Evolutionary conservation across 1,140 invertebrate genomes (phyloP).

Genomic region (Aphis craccivora): DNA sequence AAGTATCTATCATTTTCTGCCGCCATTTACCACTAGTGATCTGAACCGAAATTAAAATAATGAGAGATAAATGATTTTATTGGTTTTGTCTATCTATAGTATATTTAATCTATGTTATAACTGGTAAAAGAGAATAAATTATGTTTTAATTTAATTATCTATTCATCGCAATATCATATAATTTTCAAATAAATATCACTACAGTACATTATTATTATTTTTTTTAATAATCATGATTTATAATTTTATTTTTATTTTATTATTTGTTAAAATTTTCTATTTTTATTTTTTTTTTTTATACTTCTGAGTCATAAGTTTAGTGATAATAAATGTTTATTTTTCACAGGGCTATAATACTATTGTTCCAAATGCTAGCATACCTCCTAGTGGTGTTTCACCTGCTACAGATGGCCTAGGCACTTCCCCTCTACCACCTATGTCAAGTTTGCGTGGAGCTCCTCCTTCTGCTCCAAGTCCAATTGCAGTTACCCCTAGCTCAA

Average conservation of each 20-base stretch:
- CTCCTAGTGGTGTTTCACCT: constrained; percentile 66
- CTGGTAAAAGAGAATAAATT: background rate
- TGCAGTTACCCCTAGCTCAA: constrained; percentile 65
- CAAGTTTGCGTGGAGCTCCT: constrained; percentile 76
- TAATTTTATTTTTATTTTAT: background rate
- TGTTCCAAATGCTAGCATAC: constrained; percentile 46
- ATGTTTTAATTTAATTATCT: background rate
- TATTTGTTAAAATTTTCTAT: background rate
- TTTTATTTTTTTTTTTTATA: background rate
- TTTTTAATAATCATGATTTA: background rate
- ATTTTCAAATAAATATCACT: background rate
- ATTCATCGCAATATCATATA: background rate
- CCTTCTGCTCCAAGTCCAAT: constrained; percentile 65
- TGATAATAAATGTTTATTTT: constrained; percentile 56
- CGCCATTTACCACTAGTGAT: no score
- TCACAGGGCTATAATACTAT: constrained; percentile 52
- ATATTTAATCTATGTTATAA: no score
- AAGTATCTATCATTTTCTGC: no score
- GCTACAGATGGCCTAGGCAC: constrained; percentile 70
- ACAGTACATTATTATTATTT: background rate
- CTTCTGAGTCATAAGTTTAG: constrained; percentile 14
- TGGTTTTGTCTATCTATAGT: no score
- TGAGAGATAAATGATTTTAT: no score
- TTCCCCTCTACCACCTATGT: constrained; percentile 86
- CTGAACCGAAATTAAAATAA: no score